phyloP scores from a whole-genome alignment of 2,797 vertebrate genomes.

The Botia kubotai region DNA sequence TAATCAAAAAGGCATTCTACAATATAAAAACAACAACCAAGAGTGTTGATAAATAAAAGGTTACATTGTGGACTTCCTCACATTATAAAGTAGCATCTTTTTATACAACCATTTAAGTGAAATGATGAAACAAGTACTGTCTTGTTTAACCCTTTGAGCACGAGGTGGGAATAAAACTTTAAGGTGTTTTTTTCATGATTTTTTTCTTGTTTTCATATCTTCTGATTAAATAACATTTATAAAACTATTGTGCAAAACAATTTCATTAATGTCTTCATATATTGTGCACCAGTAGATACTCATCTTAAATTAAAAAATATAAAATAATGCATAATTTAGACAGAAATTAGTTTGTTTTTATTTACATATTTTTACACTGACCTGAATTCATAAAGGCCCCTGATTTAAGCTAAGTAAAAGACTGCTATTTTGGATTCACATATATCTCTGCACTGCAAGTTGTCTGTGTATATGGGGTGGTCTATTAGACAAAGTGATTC shows the following conservation, averaged over 20 bases:
- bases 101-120: slow-evolving; percentile 96
- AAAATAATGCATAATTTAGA: slow-evolving; percentile 90
- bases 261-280: slow-evolving; percentile 83
- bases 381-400: slow-evolving; percentile 84
- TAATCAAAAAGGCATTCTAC: slow-evolving; percentile 89
- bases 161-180: slow-evolving; percentile 84
- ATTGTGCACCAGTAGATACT: slow-evolving; percentile 85
- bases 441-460: slow-evolving; percentile 63
- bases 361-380: slow-evolving; percentile 84
- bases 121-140: slow-evolving; percentile 89
- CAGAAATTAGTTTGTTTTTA: slow-evolving; percentile 81
- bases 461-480: slow-evolving; percentile 63
- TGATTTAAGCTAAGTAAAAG: slow-evolving; percentile 77
- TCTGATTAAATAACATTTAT: slow-evolving; percentile 96
- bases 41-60: slow-evolving; percentile 94
- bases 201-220: slow-evolving; percentile 70
- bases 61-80: slow-evolving; percentile 89
- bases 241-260: slow-evolving; percentile 97
- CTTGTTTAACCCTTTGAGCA: slow-evolving; percentile 98
- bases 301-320: slow-evolving; percentile 87
- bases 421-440: slow-evolving; percentile 62
- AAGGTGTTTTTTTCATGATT: slow-evolving; percentile 60
- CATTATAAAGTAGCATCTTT: slow-evolving; percentile 95
- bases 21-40: slow-evolving; percentile 88
- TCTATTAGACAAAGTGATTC: slow-evolving; percentile 47